Evolutionary conservation across 2,113 vertebrate genomes (phyloP).

Genomic region (Mesembrinibis cayennensis): DNA sequence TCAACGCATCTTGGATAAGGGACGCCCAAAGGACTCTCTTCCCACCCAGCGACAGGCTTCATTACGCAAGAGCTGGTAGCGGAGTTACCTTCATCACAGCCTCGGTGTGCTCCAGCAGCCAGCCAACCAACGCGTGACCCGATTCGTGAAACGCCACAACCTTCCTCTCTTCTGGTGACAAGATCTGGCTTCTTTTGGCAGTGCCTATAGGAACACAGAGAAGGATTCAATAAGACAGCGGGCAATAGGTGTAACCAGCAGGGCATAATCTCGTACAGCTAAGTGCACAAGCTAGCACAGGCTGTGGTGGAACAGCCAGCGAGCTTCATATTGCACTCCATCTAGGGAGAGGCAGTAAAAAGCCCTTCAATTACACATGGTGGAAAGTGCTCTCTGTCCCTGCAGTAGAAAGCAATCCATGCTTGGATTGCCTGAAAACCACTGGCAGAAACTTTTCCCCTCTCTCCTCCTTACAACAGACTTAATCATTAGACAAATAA

Average conservation of each 20-base stretch:
- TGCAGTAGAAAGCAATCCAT: not conserved
- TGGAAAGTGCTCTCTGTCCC: not conserved
- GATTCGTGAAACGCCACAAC: conserved; percentile 94
- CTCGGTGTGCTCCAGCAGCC: conserved; percentile 96
- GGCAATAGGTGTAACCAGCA: not conserved
- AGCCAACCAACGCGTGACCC: conserved; percentile 91
- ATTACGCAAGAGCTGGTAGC: rapidly evolving
- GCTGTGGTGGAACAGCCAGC: not conserved
- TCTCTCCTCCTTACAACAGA: not conserved
- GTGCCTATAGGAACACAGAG: conserved; percentile 76
- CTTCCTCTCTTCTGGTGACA: conserved; percentile 92
- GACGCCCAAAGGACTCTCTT: not conserved
- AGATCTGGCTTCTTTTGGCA: conserved; percentile 90
- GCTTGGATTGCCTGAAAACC: not conserved
- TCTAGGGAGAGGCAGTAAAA: not conserved
- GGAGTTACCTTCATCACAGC: conserved; percentile 91
- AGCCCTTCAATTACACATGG: not conserved
- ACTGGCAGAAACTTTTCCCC: not conserved
- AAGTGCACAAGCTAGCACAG: not conserved
- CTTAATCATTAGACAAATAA: not conserved
- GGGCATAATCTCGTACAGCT: not conserved
- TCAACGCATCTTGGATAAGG: rapidly evolving
- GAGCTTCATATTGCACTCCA: not conserved
- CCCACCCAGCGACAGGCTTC: not conserved
- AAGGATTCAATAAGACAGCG: rapidly evolving